Evolutionary conservation across 2,888 invertebrate genomes (phyloP).

Genomic region (Epinotia demarniana): DNA sequence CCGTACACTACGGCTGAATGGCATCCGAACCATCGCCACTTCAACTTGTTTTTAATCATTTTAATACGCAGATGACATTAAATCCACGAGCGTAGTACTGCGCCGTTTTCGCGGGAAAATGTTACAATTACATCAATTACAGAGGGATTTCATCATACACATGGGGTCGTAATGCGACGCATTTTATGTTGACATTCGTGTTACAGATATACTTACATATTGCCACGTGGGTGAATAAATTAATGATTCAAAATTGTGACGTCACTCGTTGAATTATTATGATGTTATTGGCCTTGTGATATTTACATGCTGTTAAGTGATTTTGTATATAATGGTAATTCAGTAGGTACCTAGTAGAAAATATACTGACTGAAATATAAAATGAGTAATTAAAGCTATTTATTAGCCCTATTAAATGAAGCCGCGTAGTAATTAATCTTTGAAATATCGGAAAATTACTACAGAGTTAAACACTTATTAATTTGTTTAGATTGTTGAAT

Average conservation of each 20-base stretch:
- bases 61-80: constrained; percentile 33
- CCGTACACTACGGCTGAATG: constrained; percentile 8
- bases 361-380: too few relatives aligned
- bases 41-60: constrained; percentile 27
- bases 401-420: too few relatives aligned
- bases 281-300: neutral
- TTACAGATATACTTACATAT: constrained; percentile 6
- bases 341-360: too few relatives aligned
- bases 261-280: neutral
- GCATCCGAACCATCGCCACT: constrained; percentile 16
- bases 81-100: constrained; percentile 51
- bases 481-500: too few relatives aligned
- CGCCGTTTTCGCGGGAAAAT: constrained; percentile 47
- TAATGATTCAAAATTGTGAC: constrained; percentile 39
- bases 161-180: neutral
- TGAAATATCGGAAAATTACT: too few relatives aligned
- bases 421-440: too few relatives aligned
- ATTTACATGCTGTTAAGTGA: too few relatives aligned
- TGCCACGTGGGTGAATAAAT: constrained; percentile 35
- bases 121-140: constrained; percentile 44
- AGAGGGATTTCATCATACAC: constrained; percentile 12
- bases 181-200: constrained; percentile 6
- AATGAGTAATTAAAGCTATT: too few relatives aligned
- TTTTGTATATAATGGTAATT: too few relatives aligned
- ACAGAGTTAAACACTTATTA: too few relatives aligned